These are phyloP conservation scores for Muntiacus muntjak DNA, from an alignment of 2,113 vertebrate genomes.

Conservation along the genomic window DNA sequence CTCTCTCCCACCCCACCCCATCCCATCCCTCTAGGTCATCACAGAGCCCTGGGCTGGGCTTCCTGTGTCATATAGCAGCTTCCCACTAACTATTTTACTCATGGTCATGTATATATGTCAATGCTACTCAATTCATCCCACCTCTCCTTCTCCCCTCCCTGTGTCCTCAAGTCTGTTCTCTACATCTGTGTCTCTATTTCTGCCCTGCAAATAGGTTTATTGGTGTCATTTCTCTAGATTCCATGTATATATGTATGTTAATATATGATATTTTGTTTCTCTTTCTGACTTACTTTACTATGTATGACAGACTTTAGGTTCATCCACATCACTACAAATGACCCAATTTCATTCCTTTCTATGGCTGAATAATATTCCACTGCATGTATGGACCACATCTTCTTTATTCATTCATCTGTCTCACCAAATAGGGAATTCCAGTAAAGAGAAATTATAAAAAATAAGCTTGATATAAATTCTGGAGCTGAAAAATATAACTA, in stretches of 20 bases:
- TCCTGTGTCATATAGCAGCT: not conserved
- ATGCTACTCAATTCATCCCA: not conserved
- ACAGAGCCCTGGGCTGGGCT: not conserved
- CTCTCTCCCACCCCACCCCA: not conserved
- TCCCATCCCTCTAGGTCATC: not conserved
- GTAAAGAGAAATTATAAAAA: not conserved
- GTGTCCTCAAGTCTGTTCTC: not conserved
- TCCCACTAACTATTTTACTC: not conserved
- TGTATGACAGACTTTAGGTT: not conserved
- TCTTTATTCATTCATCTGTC: not conserved
- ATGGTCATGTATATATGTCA: not conserved
- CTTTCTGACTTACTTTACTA: not conserved
- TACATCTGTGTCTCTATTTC: not conserved
- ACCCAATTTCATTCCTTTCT: not conserved
- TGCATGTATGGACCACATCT: not conserved
- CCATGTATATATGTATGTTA: not conserved
- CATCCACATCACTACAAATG: not conserved
- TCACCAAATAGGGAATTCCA: not conserved
- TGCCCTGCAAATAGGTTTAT: not conserved
- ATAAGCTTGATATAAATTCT: not conserved
- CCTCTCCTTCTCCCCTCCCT: not conserved
- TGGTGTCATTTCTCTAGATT: not conserved
- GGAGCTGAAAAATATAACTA: not conserved
- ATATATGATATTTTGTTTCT: not conserved
- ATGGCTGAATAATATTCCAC: not conserved